Evolutionary conservation across 2,888 invertebrate genomes (phyloP).

Genomic region (Dasypolia templi): DNA sequence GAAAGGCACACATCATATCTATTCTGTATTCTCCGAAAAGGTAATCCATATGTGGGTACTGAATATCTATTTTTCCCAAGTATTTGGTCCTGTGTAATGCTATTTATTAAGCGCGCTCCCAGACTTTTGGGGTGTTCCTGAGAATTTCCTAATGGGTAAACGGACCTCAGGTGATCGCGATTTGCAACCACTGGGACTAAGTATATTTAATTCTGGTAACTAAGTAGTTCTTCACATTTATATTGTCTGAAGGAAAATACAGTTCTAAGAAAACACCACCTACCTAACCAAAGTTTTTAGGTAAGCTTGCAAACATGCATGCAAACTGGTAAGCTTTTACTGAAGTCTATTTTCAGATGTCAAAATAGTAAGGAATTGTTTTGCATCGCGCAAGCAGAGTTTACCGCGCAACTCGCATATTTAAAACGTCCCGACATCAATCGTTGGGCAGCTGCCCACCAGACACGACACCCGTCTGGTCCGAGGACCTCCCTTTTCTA

Average conservation of each 20-base stretch:
- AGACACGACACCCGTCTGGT: no score
- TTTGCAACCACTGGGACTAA: background rate
- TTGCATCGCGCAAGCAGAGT: no score
- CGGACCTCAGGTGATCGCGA: background rate
- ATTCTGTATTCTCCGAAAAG: slow-evolving; percentile 22
- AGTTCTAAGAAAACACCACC: background rate
- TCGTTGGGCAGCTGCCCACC: no score
- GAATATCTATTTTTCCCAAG: background rate
- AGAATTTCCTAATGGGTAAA: slow-evolving; percentile 13
- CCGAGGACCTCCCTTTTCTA: no score
- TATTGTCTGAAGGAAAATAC: background rate
- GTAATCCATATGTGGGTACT: background rate
- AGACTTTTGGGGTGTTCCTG: slow-evolving; percentile 9
- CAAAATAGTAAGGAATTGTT: background rate
- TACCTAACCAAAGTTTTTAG: no score
- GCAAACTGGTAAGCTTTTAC: background rate
- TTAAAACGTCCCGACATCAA: no score
- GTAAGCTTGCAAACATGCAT: background rate
- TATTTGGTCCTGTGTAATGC: background rate
- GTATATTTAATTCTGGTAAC: no score
- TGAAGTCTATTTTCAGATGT: background rate
- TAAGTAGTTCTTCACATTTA: background rate
- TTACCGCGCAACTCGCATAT: no score
- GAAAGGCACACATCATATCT: slow-evolving; percentile 6
- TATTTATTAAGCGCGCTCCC: background rate